Conservation (phyloP, 2,113 vertebrate genomes). For the Philantomba maxwellii region DNA sequence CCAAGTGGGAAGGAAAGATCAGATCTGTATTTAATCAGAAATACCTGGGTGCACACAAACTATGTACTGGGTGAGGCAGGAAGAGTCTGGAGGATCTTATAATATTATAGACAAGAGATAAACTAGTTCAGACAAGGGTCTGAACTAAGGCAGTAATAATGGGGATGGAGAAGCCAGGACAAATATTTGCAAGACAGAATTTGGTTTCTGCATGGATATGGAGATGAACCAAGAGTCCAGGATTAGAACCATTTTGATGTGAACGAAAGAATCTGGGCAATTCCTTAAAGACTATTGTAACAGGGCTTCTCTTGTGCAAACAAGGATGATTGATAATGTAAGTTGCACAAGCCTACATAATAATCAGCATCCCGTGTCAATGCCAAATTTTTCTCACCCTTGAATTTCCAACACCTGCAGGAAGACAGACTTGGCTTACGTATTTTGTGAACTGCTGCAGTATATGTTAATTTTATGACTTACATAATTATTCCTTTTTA, state of each 20-base stretch:
- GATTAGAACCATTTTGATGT: background rate
- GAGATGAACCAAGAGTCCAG: background rate
- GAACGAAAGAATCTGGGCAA: background rate
- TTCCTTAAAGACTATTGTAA: background rate
- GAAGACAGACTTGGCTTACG: background rate
- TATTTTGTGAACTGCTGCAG: slow-evolving; percentile 26
- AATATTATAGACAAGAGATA: background rate
- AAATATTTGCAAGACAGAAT: background rate
- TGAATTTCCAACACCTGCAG: slow-evolving; percentile 22
- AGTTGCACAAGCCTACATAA: background rate
- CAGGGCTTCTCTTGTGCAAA: background rate
- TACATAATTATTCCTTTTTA: slow-evolving; percentile 64
- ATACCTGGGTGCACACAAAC: background rate
- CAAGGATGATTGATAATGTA: background rate
- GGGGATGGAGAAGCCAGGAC: background rate
- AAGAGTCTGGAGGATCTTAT: background rate
- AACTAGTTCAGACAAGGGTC: background rate
- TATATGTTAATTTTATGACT: slow-evolving; percentile 59
- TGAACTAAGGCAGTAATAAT: background rate
- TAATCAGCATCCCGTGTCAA: background rate
- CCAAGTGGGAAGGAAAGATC: background rate
- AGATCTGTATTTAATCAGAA: background rate
- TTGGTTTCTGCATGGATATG: background rate
- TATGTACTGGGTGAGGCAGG: background rate
- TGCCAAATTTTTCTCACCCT: background rate